Base-by-base conservation (phyloP, 2,888 invertebrate species). In the Psococerastis gibbosa region DNA sequence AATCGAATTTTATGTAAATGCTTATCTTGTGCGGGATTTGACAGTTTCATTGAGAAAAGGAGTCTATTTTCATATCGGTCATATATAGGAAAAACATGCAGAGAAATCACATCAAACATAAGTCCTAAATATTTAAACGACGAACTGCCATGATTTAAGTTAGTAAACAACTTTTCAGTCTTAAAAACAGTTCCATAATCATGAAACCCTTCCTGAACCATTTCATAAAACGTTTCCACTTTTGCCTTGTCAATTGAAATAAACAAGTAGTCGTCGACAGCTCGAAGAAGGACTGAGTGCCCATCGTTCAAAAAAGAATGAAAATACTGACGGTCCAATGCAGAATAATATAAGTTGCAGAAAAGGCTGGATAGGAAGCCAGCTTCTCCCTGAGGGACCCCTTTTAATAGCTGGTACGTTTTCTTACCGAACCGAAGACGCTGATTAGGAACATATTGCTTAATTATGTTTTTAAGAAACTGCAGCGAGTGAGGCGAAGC, bases 251-350 rank as follows among this genome's bases (percentile, higher is more conserved):
- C 59, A 32, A 65, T 60, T 31, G 66, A 66, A 2, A 68, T 56
- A 48, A 63, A 67, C 32, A 68, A 55, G 51, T 67, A 68, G 51
- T 68, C 67, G 54, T 68, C 67, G 3, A 67, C 67, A 47, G 64
- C 59, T 56, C 67, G 56, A 5, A 56, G 54, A 50, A 67, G 65
- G 11, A 66, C 49, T 50, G 57, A 60, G 1, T 65, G 47, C 45
- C 55, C 48, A 46, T 55, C 47, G 32, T 55, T 49, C 16, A 51
- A 41, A 11, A 38, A 20, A 20, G 17, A 6, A 3, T 3, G 5
- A 11, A 38, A 38, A 20, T 17, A 5, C 3, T 3, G 5, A 5
- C n/a, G 13, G 18, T 38, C 38, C 20, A 38, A 6, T 18, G 18
- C 38, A 11, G 9, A 20, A 5, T 17, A 38, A 17, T 38, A 38